A percentile compares a stretch with the other conserved stretches of the same genome.
Evolutionary conservation across 2,888 invertebrate genomes (phyloP).

Genomic region (Drosophila yooni): DNA sequence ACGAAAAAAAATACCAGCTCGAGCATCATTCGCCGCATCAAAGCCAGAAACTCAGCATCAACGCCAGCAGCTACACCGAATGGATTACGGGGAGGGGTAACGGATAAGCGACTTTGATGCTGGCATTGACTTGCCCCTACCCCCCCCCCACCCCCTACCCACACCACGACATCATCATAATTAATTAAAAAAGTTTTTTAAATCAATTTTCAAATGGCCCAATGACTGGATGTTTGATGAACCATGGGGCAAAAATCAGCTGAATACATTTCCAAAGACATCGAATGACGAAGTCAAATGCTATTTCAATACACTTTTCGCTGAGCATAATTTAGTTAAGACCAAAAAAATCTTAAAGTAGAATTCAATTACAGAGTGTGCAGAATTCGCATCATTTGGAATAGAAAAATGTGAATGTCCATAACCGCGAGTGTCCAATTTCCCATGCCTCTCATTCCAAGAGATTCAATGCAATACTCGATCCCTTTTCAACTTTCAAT

Average conservation of each 20-base stretch:
- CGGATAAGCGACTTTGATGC: conserved; percentile 26
- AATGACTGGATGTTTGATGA: conserved; percentile 73
- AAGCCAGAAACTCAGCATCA: conserved; percentile 55
- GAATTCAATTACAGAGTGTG: conserved; percentile 1
- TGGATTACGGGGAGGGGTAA: conserved; percentile 36
- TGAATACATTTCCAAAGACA: conserved; percentile 35
- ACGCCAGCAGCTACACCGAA: conserved; percentile 51
- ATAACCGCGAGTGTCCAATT: conserved; percentile 4
- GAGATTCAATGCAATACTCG: background rate
- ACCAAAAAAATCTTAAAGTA: background rate
- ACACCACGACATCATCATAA: conserved; percentile 75
- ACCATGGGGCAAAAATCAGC: conserved; percentile 50
- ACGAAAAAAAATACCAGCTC: conserved; percentile 41
- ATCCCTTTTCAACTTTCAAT: conserved; percentile 11
- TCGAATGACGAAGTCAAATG: conserved; percentile 13
- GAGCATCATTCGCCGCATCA: conserved; percentile 77
- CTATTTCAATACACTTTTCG: conserved; percentile 10
- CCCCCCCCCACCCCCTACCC: background rate
- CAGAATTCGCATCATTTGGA: background rate
- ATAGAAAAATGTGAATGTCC: background rate
- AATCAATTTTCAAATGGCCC: conserved; percentile 76
- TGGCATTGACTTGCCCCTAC: conserved; percentile 18
- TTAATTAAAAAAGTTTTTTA: conserved; percentile 80
- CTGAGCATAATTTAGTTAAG: background rate
- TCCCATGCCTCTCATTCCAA: background rate